Conservation (phyloP, 2,888 invertebrate species). For the Carterocephalus palaemon region DNA sequence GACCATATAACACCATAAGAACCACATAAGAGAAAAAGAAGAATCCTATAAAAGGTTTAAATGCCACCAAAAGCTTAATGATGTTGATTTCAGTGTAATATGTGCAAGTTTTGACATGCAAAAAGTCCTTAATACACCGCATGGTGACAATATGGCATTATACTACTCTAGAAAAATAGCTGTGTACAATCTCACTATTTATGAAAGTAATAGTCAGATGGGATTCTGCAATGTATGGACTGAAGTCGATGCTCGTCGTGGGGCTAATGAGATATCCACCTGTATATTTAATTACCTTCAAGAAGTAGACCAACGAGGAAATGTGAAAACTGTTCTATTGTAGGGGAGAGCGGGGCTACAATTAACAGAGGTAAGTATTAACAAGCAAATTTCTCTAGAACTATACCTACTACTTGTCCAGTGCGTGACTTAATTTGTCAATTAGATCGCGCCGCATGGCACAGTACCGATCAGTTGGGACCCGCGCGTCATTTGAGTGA, state of each 20-base stretch:
- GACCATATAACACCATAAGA: no score
- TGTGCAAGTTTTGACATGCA: slow-evolving; percentile 22
- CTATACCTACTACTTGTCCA: no score
- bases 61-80: slow-evolving; percentile 2
- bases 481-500: no score
- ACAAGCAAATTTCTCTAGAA: no score
- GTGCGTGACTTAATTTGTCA: no score
- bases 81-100: slow-evolving; percentile 2
- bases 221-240: slow-evolving; percentile 18
- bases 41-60: slow-evolving; percentile 4
- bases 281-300: slow-evolving; percentile 12
- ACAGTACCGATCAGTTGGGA: no score
- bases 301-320: slow-evolving; percentile 8
- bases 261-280: slow-evolving; percentile 21
- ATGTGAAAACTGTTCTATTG: background rate
- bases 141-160: slow-evolving; percentile 10
- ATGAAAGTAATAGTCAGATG: slow-evolving; percentile 19
- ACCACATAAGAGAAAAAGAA: no score
- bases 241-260: slow-evolving; percentile 20
- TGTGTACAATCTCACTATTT: slow-evolving; percentile 17
- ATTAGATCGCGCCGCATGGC: no score
- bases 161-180: slow-evolving; percentile 17
- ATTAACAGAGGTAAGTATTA: no score
- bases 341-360: no score
- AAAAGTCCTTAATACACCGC: slow-evolving; percentile 21